A percentile compares a stretch with the other conserved stretches of the same genome.
Conservation (phyloP, 2,797 vertebrate species). For the Aratinga solstitialis region DNA sequence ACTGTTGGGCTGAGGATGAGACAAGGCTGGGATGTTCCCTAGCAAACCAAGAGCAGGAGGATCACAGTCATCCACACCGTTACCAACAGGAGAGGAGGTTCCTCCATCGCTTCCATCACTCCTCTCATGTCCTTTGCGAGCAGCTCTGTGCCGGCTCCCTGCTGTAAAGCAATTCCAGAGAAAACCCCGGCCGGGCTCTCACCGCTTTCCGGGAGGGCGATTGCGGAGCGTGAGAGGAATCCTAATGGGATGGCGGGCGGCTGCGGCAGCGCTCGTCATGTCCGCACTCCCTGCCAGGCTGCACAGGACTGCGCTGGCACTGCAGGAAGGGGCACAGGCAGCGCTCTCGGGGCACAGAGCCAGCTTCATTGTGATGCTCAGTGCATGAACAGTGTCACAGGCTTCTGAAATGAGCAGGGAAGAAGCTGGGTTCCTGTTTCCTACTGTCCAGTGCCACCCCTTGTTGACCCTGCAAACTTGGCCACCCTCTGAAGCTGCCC, state of each 20-base stretch:
- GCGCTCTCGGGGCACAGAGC: fast-evolving
- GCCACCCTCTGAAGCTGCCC: neutral
- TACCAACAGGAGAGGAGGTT: neutral
- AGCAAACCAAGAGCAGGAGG: neutral
- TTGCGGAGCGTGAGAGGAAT: neutral
- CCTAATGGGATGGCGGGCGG: neutral
- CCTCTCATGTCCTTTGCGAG: neutral
- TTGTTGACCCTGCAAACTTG: fast-evolving
- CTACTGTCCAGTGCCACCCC: neutral
- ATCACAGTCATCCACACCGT: fast-evolving
- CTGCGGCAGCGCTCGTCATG: neutral
- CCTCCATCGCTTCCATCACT: neutral
- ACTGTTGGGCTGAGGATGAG: neutral
- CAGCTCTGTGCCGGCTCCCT: neutral
- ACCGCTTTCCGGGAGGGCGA: fast-evolving
- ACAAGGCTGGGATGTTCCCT: neutral
- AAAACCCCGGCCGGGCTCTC: neutral
- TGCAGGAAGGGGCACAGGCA: fast-evolving
- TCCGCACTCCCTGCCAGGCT: neutral
- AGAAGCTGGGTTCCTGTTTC: fast-evolving
- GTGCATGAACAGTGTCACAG: fast-evolving
- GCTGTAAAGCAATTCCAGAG: neutral
- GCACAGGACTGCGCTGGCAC: neutral
- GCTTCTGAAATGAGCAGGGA: neutral
- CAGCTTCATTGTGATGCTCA: fast-evolving